Conservation (phyloP, 2,888 invertebrate species). For the Dexiosoma caninum region DNA sequence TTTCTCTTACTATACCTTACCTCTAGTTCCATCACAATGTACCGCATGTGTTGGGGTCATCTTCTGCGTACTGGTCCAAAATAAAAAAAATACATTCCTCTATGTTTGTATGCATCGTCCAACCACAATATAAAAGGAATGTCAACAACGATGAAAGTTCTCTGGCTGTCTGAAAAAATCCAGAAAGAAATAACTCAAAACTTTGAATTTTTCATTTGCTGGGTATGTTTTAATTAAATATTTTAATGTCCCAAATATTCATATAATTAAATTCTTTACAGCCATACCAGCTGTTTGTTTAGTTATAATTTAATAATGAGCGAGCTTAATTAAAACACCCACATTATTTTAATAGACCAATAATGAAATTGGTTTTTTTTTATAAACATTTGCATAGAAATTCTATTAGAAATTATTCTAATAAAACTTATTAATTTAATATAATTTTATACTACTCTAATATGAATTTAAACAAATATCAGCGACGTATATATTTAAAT, state of each 20-base stretch:
- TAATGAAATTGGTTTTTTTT: background rate
- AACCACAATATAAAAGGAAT: background rate
- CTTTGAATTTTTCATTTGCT: no score
- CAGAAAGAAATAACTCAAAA: no score
- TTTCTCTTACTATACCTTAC: no score
- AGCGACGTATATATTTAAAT: background rate
- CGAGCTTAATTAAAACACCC: background rate
- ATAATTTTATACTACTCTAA: background rate
- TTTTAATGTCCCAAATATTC: background rate
- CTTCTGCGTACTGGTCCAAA: no score
- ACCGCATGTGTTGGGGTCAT: no score
- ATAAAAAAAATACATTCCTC: no score
- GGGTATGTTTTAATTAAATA: slow-evolving; percentile 2
- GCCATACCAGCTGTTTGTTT: background rate
- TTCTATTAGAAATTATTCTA: background rate
- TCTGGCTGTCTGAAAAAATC: no score
- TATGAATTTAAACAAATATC: background rate
- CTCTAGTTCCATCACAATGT: no score
- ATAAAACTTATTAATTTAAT: background rate
- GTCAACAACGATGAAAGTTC: no score
- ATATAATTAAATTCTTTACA: background rate
- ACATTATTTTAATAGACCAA: background rate
- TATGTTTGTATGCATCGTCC: background rate
- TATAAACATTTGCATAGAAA: background rate
- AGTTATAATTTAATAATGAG: slow-evolving; percentile 9